Percentiles rank a stretch among this genome's conserved stretches.
Evolutionary conservation across 2,113 vertebrate genomes (phyloP).

Genomic region (Erythrocebus patas): DNA sequence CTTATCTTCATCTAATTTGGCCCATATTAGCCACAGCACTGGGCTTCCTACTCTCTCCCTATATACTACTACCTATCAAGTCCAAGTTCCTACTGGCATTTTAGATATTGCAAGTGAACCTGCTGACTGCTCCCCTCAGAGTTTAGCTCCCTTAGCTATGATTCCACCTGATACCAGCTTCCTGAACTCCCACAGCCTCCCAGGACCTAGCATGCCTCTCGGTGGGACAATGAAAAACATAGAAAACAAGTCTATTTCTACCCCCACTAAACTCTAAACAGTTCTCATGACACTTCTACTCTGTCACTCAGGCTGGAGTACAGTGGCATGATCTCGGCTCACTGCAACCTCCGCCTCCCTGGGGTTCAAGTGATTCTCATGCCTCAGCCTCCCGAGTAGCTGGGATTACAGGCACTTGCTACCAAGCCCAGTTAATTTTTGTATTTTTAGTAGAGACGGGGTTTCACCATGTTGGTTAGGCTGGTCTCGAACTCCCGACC

Average conservation of each 20-base stretch:
- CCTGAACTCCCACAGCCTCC: neutral
- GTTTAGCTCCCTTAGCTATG: neutral
- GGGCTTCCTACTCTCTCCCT: neutral
- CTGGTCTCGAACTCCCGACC: too few relatives aligned
- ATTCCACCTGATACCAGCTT: neutral
- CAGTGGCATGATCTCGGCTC: too few relatives aligned
- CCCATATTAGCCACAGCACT: neutral
- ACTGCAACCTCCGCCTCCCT: too few relatives aligned
- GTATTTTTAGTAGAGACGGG: too few relatives aligned
- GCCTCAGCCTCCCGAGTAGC: too few relatives aligned
- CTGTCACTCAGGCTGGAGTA: neutral
- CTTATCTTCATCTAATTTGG: neutral
- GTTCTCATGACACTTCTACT: neutral
- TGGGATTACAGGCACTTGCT: too few relatives aligned
- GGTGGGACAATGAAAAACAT: neutral
- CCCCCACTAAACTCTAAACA: neutral
- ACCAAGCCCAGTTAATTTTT: too few relatives aligned
- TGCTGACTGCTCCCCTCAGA: neutral
- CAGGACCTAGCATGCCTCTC: neutral
- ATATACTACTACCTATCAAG: neutral
- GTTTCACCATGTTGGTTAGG: too few relatives aligned
- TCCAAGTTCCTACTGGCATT: neutral
- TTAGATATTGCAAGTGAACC: neutral
- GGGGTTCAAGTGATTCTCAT: too few relatives aligned
- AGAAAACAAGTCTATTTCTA: neutral